Percentiles rank a stretch among this genome's conserved stretches.
Conservation (phyloP, 2,113 vertebrate genomes). For the Poeciliopsis turrubarensis region DNA sequence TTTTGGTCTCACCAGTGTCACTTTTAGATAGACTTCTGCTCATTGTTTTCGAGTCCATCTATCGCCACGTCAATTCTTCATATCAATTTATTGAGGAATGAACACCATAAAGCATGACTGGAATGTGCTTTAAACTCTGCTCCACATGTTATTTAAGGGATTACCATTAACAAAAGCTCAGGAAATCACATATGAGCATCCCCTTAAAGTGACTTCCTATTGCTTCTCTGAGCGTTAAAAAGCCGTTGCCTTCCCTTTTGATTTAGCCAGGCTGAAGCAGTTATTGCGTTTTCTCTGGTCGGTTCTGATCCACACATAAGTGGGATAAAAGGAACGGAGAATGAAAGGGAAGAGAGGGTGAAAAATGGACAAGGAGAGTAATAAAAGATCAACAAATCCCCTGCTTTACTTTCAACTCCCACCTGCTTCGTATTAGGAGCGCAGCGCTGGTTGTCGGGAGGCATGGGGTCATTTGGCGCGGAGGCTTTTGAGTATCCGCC, state of each 20-base stretch:
- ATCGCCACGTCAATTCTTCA: constrained; percentile 26
- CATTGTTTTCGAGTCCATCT: constrained; percentile 27
- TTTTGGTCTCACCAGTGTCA: constrained; percentile 8
- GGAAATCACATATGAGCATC: constrained; percentile 64
- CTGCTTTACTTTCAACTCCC: constrained; percentile 57
- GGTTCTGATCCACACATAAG: constrained; percentile 56
- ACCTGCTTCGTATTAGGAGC: constrained; percentile 73
- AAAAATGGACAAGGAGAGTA: constrained; percentile 19
- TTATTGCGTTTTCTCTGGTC: constrained; percentile 63
- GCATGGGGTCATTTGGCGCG: constrained; percentile 46
- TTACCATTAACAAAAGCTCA: constrained; percentile 68
- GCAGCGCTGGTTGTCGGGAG: constrained; percentile 31
- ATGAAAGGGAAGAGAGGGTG: not conserved
- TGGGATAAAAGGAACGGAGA: constrained; percentile 7
- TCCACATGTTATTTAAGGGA: constrained; percentile 60
- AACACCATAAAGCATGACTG: constrained; percentile 58
- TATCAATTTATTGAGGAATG: constrained; percentile 39
- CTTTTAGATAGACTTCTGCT: constrained; percentile 22
- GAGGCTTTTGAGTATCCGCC: constrained; percentile 49
- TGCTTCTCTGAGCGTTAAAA: constrained; percentile 55
- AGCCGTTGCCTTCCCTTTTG: constrained; percentile 34
- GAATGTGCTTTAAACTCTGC: constrained; percentile 51
- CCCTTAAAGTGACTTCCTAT: constrained; percentile 72
- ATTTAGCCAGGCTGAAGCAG: constrained; percentile 51
- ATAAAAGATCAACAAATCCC: constrained; percentile 53